Percentiles rank a stretch among this genome's conserved stretches.
Conservation (phyloP, 2,888 invertebrate species). For the Ceraclea dissimilis region DNA sequence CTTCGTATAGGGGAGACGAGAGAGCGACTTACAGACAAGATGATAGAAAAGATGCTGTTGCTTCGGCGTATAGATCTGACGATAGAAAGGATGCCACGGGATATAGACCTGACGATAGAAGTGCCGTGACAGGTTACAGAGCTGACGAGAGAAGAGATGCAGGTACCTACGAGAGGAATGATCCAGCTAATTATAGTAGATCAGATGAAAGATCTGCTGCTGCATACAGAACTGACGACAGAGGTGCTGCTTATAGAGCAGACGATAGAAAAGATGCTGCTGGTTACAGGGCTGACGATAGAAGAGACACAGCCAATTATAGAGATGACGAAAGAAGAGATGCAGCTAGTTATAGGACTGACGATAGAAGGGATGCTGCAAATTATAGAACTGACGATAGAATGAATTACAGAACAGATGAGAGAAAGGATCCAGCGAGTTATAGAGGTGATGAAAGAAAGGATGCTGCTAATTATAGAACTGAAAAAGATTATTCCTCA, state of each 20-base stretch:
- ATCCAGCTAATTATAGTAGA: not conserved
- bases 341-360: not conserved
- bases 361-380: conserved; percentile 3
- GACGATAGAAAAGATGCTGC: conserved; percentile 6
- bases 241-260: not conserved
- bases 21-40: conserved; percentile 2
- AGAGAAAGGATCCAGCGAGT: not conserved
- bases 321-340: conserved; percentile 6
- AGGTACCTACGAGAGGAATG: conserved; percentile 3
- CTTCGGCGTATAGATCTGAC: not conserved
- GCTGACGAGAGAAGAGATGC: conserved; percentile 7
- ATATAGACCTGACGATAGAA: conserved; percentile 9
- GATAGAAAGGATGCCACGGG: not conserved
- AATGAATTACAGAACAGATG: not conserved
- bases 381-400: conserved; percentile 9
- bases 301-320: conserved; percentile 5
- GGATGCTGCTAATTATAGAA: not conserved
- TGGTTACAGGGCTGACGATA: conserved; percentile 8
- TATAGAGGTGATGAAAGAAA: not conserved
- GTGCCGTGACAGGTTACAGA: conserved; percentile 1
- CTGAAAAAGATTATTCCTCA: not conserved
- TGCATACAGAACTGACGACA: conserved; percentile 3
- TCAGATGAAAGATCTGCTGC: not conserved
- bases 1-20: not conserved
- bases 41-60: conserved; percentile 3